phyloP scores from a whole-genome alignment of 1,140 invertebrate species.

The Anoplophora glabripennis region DNA sequence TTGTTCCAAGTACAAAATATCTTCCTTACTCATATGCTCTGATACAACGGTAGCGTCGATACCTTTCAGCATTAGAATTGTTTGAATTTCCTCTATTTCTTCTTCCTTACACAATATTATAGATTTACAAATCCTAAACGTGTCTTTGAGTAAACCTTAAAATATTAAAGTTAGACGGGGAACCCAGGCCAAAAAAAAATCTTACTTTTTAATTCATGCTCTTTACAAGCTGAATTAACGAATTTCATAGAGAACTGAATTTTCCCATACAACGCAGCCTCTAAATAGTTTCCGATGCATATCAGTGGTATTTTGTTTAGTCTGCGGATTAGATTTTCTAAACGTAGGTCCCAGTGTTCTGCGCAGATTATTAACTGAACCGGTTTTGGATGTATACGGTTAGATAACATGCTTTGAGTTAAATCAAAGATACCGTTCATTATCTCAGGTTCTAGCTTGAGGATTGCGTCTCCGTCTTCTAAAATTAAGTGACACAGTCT shows the following conservation, averaged over 20 bases:
- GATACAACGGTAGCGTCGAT: conserved; percentile 26
- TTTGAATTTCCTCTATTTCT: conserved; percentile 31
- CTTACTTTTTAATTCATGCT: conserved; percentile 25
- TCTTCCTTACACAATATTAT: conserved; percentile 38
- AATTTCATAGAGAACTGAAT: conserved; percentile 32
- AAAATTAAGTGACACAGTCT: conserved; percentile 41
- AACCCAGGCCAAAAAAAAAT: conserved; percentile 1
- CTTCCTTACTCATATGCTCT: conserved; percentile 23
- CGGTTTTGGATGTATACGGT: conserved; percentile 16
- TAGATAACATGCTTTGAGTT: conserved; percentile 28
- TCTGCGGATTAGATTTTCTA: conserved; percentile 34
- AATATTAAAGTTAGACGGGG: conserved; percentile 1
- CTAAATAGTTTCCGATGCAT: conserved; percentile 39
- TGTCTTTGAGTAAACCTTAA: conserved; percentile 35
- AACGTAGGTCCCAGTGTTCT: conserved; percentile 33
- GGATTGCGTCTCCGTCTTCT: conserved; percentile 34
- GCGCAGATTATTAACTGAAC: conserved; percentile 38
- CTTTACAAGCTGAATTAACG: conserved; percentile 22
- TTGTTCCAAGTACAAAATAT: conserved; percentile 28
- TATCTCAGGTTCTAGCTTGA: conserved; percentile 24
- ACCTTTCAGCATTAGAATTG: conserved; percentile 29
- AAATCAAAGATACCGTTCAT: conserved; percentile 28
- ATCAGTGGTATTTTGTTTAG: conserved; percentile 35
- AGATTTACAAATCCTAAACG: conserved; percentile 31
- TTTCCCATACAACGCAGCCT: conserved; percentile 41